Base-by-base conservation (phyloP, 2,888 invertebrate genomes). In the Nematopogon swammerdamellus region DNA sequence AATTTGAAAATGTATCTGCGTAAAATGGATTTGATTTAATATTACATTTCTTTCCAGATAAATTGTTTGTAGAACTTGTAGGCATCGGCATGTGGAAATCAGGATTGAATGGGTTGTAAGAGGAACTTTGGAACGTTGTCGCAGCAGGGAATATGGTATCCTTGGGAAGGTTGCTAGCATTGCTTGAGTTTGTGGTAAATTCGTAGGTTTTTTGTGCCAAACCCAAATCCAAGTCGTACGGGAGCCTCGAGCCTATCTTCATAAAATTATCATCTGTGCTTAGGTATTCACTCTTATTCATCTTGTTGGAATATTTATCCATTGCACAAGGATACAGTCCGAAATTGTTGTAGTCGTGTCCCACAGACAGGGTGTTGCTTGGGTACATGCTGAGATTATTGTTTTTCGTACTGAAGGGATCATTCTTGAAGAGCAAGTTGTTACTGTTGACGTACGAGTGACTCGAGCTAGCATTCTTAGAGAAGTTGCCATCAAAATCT, bases 131-230 rank as follows among this genome's bases (percentile, higher is more conserved):
- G 2, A 74, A 62, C 8, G 68, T 61, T 1, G 74, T 60, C 16
- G 62, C 65, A 36, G 68, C 68, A 1, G 74, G 68, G 52, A 75
- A 59, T 54, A 76, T 67, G 49, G 63, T 71, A 47, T 79, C 79
- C 57, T 79, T 79, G 51, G 61, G 68, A 53, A 73, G 71, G 1
- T 68, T 68, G 50, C 66, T 68, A 1, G 70, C 52, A 49, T 59
- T 63, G 36, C 73, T 72, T 18, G 73, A 68, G 52, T 72, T 70
- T 52, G 68, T 75, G 1, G 75, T 72, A 53, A 79, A 79, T 58
- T 79, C 79, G 46, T 77, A 71, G 29, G 76, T 65, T 63, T 77
- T 79, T 55, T 79, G 79, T 1, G 79, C 76, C 79, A 79, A 79
- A 14, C 79, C 79, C 44, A 79, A 63, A 54, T 79, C 79, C 55